Percentiles rank a stretch among this genome's conserved stretches.
phyloP scores from a whole-genome alignment of 2,113 vertebrate genomes.

The Hippocampus abdominalis region DNA sequence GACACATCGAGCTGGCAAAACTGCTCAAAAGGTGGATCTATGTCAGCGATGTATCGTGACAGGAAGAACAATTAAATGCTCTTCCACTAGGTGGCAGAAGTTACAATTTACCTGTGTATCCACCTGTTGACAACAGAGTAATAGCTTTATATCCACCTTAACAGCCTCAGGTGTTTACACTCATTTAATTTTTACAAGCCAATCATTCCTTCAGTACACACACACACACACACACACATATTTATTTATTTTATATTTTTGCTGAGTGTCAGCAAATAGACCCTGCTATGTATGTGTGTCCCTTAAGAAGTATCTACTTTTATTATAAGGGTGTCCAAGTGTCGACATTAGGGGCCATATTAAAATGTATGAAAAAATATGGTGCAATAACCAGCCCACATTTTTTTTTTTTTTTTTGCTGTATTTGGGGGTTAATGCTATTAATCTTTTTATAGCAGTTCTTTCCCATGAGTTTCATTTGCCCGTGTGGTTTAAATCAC shows the following conservation, averaged over 20 bases:
- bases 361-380: too few species aligned
- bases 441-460: background rate
- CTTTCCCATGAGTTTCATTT: too few species aligned
- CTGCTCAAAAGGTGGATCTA: conserved; percentile 1
- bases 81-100: background rate
- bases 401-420: too few species aligned
- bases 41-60: background rate
- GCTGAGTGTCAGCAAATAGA: background rate
- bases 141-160: background rate
- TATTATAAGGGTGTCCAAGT: background rate
- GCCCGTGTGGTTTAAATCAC: background rate
- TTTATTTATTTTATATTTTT: too few species aligned
- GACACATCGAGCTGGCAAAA: conserved; percentile 16
- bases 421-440: too few species aligned
- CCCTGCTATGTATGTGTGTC: background rate
- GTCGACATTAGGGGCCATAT: too few species aligned
- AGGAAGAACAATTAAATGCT: background rate
- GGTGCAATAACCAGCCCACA: too few species aligned
- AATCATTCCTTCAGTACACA: too few species aligned
- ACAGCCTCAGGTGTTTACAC: background rate
- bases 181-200: background rate
- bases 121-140: too few species aligned
- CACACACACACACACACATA: too few species aligned
- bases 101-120: background rate
- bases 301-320: too few species aligned